A percentile compares a stretch with the other conserved stretches of the same genome.
Evolutionary conservation across 2,797 vertebrate species (phyloP).

Genomic region (Gymnothorax reevesii): DNA sequence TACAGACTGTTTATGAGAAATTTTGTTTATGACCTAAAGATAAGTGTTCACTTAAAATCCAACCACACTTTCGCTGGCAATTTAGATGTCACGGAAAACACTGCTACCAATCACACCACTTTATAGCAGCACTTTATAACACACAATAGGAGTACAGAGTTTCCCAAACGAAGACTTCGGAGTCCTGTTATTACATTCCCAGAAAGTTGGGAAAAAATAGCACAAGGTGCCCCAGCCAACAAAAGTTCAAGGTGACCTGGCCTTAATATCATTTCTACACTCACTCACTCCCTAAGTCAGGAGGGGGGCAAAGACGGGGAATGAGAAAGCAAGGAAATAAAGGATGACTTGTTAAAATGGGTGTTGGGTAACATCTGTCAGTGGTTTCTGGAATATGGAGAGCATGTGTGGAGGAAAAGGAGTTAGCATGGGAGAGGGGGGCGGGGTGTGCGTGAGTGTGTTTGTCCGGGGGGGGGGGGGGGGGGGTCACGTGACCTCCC

Average conservation of each 20-base stretch:
- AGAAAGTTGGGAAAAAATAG: background rate
- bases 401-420: constrained; percentile 8
- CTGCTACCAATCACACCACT: background rate
- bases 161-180: background rate
- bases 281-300: background rate
- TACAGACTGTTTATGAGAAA: background rate
- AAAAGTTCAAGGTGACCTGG: background rate
- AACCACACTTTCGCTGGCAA: background rate
- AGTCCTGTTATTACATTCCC: constrained; percentile 6
- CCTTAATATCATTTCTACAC: background rate
- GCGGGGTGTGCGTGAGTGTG: background rate
- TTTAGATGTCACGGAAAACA: background rate
- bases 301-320: background rate
- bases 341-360: constrained; percentile 3
- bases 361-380: constrained; percentile 14
- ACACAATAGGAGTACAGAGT: background rate
- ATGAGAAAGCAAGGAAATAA: constrained; percentile 5
- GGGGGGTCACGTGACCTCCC: background rate
- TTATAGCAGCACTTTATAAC: background rate
- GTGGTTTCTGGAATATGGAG: constrained; percentile 7
- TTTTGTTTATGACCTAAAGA: background rate
- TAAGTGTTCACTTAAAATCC: background rate
- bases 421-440: background rate
- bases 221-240: background rate
- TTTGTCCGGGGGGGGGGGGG: background rate